A percentile compares a stretch with the other conserved stretches of the same genome.
These are phyloP conservation scores for Dreissena polymorpha DNA, from an alignment of 1,140 invertebrate genomes.

Conservation along the genomic window DNA sequence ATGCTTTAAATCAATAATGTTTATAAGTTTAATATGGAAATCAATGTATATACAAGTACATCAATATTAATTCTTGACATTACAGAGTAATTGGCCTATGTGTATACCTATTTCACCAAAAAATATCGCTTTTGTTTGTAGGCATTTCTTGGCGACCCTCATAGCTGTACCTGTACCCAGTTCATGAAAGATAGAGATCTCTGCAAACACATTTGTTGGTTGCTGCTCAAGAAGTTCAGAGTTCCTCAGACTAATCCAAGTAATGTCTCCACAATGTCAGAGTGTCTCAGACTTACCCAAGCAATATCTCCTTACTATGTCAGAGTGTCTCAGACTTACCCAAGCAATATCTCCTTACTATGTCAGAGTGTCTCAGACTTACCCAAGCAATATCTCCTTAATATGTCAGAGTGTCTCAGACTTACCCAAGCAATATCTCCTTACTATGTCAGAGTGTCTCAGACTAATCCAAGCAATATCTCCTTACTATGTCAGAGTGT, in stretches of 20 bases:
- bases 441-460: constrained; percentile 73
- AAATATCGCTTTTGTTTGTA: constrained; percentile 39
- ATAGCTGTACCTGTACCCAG: constrained; percentile 76
- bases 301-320: constrained; percentile 75
- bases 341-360: constrained; percentile 74
- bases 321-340: constrained; percentile 73
- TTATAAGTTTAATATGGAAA: no score
- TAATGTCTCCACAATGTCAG: constrained; percentile 68
- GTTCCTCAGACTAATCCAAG: constrained; percentile 75
- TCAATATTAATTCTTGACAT: no score
- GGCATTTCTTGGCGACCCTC: constrained; percentile 77
- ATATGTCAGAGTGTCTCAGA: constrained; percentile 72
- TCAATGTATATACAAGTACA: no score
- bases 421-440: constrained; percentile 75
- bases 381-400: constrained; percentile 76
- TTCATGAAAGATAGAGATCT: constrained; percentile 78
- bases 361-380: constrained; percentile 72
- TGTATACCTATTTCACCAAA: no score
- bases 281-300: constrained; percentile 74
- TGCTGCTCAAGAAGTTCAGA: constrained; percentile 78
- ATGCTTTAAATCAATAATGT: no score
- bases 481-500: constrained; percentile 73
- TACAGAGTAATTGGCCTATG: no score
- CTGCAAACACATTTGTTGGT: constrained; percentile 80
- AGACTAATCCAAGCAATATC: constrained; percentile 75